Conservation (phyloP, 2,888 invertebrate species). For the Drosophila niveifrons region DNA sequence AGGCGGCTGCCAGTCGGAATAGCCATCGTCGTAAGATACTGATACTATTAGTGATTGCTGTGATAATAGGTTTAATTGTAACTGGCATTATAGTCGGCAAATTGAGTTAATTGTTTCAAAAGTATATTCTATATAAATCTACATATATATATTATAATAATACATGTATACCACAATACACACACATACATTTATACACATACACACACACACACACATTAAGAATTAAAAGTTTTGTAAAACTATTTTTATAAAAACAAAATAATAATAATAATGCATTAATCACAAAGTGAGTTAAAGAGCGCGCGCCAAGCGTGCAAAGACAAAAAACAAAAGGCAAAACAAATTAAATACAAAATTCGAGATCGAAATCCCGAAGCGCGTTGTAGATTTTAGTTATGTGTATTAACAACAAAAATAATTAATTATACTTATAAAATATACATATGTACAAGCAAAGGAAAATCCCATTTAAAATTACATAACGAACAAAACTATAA, state of each 20-base stretch:
- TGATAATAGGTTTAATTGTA: slow-evolving; percentile 89
- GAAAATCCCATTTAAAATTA: slow-evolving; percentile 46
- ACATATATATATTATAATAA: slow-evolving; percentile 29
- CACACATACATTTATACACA: slow-evolving; percentile 34
- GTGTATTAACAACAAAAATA: slow-evolving; percentile 60
- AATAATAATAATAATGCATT: slow-evolving; percentile 58
- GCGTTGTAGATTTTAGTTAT: slow-evolving; percentile 58
- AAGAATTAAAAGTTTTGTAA: slow-evolving; percentile 66
- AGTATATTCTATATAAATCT: slow-evolving; percentile 20
- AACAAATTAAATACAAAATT: slow-evolving; percentile 37
- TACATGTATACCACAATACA: slow-evolving; percentile 26
- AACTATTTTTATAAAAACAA: slow-evolving; percentile 72
- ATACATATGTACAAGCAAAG: slow-evolving; percentile 40
- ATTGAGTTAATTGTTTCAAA: slow-evolving; percentile 86
- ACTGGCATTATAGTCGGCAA: slow-evolving; percentile 89
- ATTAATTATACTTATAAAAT: slow-evolving; percentile 51
- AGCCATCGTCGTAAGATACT: slow-evolving; percentile 91
- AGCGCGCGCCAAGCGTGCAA: slow-evolving; percentile 60
- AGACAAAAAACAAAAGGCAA: slow-evolving; percentile 40
- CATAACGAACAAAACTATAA: slow-evolving; percentile 40
- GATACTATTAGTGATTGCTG: slow-evolving; percentile 89
- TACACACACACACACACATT: slow-evolving; percentile 41
- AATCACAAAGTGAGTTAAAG: slow-evolving; percentile 68
- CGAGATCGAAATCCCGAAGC: slow-evolving; percentile 45
- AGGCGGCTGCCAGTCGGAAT: slow-evolving; percentile 92